Base-by-base conservation (phyloP, 2,888 invertebrate species). In the Eupithecia abbreviata region DNA sequence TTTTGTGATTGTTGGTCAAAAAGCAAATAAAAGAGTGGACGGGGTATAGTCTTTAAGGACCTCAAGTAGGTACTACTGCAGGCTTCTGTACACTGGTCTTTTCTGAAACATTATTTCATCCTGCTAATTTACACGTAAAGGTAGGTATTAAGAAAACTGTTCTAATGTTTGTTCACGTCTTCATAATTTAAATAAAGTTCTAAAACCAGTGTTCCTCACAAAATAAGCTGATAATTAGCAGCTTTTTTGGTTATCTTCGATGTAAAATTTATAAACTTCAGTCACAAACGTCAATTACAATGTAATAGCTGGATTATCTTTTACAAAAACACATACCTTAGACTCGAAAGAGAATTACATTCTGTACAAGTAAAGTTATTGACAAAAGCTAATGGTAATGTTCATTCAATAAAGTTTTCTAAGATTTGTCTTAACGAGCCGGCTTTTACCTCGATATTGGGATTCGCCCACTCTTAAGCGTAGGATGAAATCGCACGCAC, bases 361-460 rank as follows among this genome's bases (percentile, higher is more conserved):
- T 43, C 49, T 65, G 12, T 30, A 49, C 65, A 13, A 66, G 74
- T 43, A 76, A 80, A 76, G 72, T n/a, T 15, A 65, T 67, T 62
- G 49, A 42, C 74, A 69, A 71, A 66, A 83, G 82, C 82, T 82
- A 80, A 75, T 79, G 41, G 41, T 85, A 85, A 87, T 88, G 84
- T 84, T 86, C 88, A 89, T 88, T 86, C 79, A 86, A 86, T 87
- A 84, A 79, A 75, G 86, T 85, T 84, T 82, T 84, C 82, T 86
- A 80, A 85, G 84, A 86, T 89, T 90, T 87, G 87, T 85, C 88
- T 84, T 87, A 87, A 86, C 85, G 85, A 89, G 85, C 82, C 87
- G 82, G 85, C 79, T 85, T 83, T 83, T 84, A 86, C 91, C 90
- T 90, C 89, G 88, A 88, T 90, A 89, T 90, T 89, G 88, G 89